phyloP scores from a whole-genome alignment of 2,797 vertebrate species.

The Pogonophryne albipinna region DNA sequence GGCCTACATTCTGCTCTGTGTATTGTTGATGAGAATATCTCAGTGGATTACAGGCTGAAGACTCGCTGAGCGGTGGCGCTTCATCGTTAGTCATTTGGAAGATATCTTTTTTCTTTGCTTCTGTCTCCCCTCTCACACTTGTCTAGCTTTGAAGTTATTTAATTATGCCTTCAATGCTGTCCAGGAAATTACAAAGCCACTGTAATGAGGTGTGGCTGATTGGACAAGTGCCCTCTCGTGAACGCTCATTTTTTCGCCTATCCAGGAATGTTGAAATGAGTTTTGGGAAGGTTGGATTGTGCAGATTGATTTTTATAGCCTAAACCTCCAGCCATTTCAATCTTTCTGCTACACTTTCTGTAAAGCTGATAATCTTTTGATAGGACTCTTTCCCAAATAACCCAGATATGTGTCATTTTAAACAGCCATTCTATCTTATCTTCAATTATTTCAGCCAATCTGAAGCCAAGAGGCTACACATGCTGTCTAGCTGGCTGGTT shows the following conservation, averaged over 20 bases:
- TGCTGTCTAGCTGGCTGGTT: too few species aligned
- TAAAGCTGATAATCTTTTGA: constrained; percentile 42
- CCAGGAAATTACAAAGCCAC: constrained; percentile 73
- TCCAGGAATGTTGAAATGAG: constrained; percentile 51
- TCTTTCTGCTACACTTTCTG: constrained; percentile 29
- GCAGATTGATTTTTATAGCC: constrained; percentile 47
- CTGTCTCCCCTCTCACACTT: constrained; percentile 38
- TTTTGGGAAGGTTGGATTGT: constrained; percentile 38
- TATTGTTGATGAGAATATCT: constrained; percentile 75
- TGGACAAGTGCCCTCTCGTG: constrained; percentile 64
- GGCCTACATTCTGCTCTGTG: constrained; percentile 70
- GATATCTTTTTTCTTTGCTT: constrained; percentile 14
- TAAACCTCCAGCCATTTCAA: constrained; percentile 39
- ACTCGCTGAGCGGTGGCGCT: constrained; percentile 60
- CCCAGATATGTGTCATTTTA: constrained; percentile 27
- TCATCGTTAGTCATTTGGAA: constrained; percentile 57
- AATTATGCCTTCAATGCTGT: constrained; percentile 60
- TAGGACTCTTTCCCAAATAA: constrained; percentile 14
- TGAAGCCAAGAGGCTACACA: neutral
- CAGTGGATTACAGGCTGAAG: constrained; percentile 68
- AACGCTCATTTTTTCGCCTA: constrained; percentile 57
- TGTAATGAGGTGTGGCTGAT: constrained; percentile 73
- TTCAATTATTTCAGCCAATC: constrained; percentile 6
- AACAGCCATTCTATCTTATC: neutral
- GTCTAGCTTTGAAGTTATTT: constrained; percentile 70